Conservation (phyloP, 2,888 invertebrate species). For the Pammene fasciana region DNA sequence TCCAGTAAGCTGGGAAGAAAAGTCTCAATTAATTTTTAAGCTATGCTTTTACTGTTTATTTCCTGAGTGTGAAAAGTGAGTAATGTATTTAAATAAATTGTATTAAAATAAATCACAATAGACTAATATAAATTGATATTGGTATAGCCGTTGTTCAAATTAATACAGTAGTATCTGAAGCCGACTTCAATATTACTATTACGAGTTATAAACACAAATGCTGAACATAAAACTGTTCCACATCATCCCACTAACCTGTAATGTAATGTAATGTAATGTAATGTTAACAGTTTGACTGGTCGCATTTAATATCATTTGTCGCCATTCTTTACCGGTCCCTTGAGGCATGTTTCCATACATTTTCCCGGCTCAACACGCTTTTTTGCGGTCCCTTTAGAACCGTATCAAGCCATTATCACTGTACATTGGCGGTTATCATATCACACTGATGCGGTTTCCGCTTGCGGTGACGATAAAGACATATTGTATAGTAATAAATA, state of each 20-base stretch:
- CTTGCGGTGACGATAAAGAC: too few relatives aligned
- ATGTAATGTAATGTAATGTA: too few relatives aligned
- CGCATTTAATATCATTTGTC: neutral
- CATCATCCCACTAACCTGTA: too few relatives aligned
- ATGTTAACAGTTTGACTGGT: too few relatives aligned
- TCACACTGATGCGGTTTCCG: too few relatives aligned
- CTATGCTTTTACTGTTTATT: constrained; percentile 1
- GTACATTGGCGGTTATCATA: too few relatives aligned
- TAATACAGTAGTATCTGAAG: too few relatives aligned
- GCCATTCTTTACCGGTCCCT: neutral
- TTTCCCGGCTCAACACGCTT: neutral
- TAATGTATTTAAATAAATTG: neutral
- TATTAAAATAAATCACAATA: neutral
- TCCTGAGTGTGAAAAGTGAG: neutral
- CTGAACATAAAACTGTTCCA: too few relatives aligned
- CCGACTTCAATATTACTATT: too few relatives aligned
- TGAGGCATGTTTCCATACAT: neutral
- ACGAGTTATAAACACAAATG: too few relatives aligned
- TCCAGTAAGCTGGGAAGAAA: constrained; percentile 6
- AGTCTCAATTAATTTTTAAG: constrained; percentile 28
- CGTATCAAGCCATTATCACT: neutral
- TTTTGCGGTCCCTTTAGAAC: neutral
- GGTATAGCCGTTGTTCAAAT: too few relatives aligned
- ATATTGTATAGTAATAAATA: too few relatives aligned
- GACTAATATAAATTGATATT: neutral